These are phyloP conservation scores for Tinea semifulvella DNA, from an alignment of 2,888 invertebrate genomes.

Conservation along the genomic window DNA sequence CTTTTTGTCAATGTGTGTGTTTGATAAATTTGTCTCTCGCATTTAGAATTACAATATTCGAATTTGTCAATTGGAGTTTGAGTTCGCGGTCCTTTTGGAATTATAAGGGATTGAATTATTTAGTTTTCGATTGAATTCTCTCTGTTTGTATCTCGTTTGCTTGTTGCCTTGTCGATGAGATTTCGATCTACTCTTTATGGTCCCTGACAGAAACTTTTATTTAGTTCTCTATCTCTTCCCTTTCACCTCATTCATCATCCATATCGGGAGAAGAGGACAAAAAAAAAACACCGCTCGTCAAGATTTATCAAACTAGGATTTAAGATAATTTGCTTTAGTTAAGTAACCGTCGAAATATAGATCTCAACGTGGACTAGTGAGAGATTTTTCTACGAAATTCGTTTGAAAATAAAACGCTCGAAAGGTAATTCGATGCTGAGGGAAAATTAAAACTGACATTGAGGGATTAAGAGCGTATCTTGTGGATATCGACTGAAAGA, in stretches of 20 bases:
- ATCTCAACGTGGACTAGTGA: background rate
- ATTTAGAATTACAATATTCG: constrained; percentile 32
- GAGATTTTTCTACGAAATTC: constrained; percentile 26
- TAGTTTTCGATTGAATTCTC: constrained; percentile 59
- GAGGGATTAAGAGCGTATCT: constrained; percentile 57
- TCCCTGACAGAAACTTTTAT: too few relatives aligned
- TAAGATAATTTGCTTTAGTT: constrained; percentile 11
- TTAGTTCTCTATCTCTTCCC: too few relatives aligned
- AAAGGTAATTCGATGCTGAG: constrained; percentile 57
- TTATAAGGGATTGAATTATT: constrained; percentile 56
- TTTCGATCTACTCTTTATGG: background rate
- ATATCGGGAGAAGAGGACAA: too few relatives aligned
- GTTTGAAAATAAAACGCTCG: constrained; percentile 56
- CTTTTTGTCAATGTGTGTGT: constrained; percentile 16
- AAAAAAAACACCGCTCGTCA: too few relatives aligned
- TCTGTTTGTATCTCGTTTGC: constrained; percentile 33
- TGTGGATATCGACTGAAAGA: constrained; percentile 36
- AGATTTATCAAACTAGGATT: too few relatives aligned
- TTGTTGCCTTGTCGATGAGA: background rate
- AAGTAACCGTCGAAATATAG: constrained; percentile 7
- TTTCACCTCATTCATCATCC: too few relatives aligned
- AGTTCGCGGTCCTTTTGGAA: constrained; percentile 27
- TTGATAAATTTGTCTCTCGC: constrained; percentile 16
- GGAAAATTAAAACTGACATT: constrained; percentile 63
- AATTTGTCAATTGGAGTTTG: constrained; percentile 60